Base-by-base conservation (phyloP, 53 echinoderm and acorn worm genomes). In the Henricia sp. region DNA sequence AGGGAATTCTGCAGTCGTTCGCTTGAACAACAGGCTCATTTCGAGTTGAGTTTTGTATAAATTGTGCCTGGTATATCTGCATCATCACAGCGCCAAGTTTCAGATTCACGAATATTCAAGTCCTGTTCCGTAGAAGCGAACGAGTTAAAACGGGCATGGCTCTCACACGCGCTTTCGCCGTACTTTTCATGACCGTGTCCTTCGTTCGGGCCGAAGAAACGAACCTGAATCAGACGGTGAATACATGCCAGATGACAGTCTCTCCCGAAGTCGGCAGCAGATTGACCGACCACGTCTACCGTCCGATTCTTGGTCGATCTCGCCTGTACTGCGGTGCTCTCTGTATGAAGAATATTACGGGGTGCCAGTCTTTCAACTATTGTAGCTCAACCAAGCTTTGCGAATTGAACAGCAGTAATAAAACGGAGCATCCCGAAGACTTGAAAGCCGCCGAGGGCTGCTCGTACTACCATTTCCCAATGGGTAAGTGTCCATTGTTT, bases 401-500 rank as follows among this genome's bases (percentile, higher is more conserved):
- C 57, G 17, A 56, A 20, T 56, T 56, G 57, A 56, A 56, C 21
- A 20, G 21, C 5, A 23, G 17, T 6, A 20, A 10, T 6, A 14
- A 5, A 56, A 20, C 21, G 17, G 23, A 11, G 12, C 21, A 56
- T 20, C 14, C 57, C 5, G 12, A 56, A 20, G 57, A 56, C 21
- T 16, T 56, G 57, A 20, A 11, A 11, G 21, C 23, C 21, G 13
- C 57, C 12, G 57, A 56, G 23, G 57, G 57, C 57, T 56, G 57
- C 57, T 56, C 6, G 14, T 56, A 56, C 57, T 56, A 56, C 57
- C n/a, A n/a, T n/a, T n/a, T n/a, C n/a, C n/a, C n/a, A n/a, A n/a
- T n/a, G n/a, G 14, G 48, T 46, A 10, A n/a, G 8, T 10, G 48
- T 10, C 14, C 8, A 10, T 46, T 8, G 48, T 46, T 10, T 10